Evolutionary conservation across 2,113 vertebrate species (phyloP).

Genomic region (Pseudorhombus dupliciocellatus): DNA sequence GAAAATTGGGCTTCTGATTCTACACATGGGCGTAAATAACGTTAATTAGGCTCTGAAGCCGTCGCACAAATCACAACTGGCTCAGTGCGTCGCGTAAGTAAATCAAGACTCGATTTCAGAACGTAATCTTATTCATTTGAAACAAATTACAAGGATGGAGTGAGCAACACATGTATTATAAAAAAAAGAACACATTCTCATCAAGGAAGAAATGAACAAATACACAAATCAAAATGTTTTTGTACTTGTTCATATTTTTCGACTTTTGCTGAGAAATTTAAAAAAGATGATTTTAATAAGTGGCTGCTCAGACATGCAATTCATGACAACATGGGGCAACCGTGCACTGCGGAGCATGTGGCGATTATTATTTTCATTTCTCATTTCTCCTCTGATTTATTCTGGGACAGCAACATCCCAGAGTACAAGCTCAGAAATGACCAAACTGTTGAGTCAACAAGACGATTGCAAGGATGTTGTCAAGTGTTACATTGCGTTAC

Average conservation of each 20-base stretch:
- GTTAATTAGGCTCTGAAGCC: conserved; percentile 44
- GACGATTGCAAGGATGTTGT: conserved; percentile 4
- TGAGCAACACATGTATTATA: conserved; percentile 4
- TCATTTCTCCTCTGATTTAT: background rate
- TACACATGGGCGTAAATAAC: conserved; percentile 53
- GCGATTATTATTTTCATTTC: background rate
- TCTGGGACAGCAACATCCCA: conserved; percentile 10
- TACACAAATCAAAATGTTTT: no score
- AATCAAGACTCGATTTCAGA: conserved; percentile 33
- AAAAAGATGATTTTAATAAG: no score
- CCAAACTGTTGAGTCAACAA: conserved; percentile 10
- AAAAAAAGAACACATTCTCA: no score
- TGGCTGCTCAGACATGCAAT: background rate
- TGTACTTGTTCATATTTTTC: no score
- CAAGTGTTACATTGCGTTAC: conserved; percentile 32
- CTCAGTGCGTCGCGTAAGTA: conserved; percentile 18
- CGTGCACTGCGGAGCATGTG: background rate
- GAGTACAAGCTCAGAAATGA: conserved; percentile 16
- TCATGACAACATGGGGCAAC: background rate
- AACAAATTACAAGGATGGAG: conserved; percentile 20
- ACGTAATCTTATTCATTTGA: conserved; percentile 10
- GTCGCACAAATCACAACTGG: conserved; percentile 31
- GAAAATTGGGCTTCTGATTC: conserved; percentile 45
- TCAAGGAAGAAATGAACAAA: background rate
- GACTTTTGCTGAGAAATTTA: no score